Evolutionary conservation across 2,797 vertebrate species (phyloP), one percentile per base, ranked within the genome.

Genomic region (Molothrus ater): DNA sequence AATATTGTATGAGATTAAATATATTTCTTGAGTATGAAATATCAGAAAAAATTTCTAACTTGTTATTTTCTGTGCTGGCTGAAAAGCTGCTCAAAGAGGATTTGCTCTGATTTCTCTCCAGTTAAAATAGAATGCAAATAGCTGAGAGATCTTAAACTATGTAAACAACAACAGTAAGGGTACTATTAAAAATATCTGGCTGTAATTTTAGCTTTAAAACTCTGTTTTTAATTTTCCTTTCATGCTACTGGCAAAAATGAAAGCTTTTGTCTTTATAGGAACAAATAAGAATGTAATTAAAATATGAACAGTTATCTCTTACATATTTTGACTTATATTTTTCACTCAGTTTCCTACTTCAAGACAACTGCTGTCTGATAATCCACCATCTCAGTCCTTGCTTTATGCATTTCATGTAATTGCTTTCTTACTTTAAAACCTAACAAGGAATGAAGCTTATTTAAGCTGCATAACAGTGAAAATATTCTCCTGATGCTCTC

Each of bases 121-220:
- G 86, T 93, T 96, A 93, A 88, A 92, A 82, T 5, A 85, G 31
- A 95, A 92, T 74, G 51, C 9, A 92, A 94, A 94, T 78, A 89
- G 72, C 47, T 74, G 75, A 86, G 83, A 72, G 20, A 74, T 85
- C 72, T 86, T 83, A 92, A 92, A 66, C 63, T 92, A 80, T 90
- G 51, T 94, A 93, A 94, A 93, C 93, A 93, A 48, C 60, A 85
- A 59, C 20, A 80, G 65, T 40, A 83, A 95, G 65, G 45, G 34
- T 94, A 85, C 31, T 64, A 78, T 80, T 92, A 90, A 96, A 86
- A 74, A 54, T 92, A 75, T 86, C 79, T 94, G 89, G 54, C 65
- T 88, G 75, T 90, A 96, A 94, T 71, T 93, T 95, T 65, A 95
- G 47, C 75, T 92, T 93, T 79, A 78, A 88, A 93, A 34, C 26